phyloP scores from a whole-genome alignment of 2,113 vertebrate genomes.

The Atrichornis clamosus region DNA sequence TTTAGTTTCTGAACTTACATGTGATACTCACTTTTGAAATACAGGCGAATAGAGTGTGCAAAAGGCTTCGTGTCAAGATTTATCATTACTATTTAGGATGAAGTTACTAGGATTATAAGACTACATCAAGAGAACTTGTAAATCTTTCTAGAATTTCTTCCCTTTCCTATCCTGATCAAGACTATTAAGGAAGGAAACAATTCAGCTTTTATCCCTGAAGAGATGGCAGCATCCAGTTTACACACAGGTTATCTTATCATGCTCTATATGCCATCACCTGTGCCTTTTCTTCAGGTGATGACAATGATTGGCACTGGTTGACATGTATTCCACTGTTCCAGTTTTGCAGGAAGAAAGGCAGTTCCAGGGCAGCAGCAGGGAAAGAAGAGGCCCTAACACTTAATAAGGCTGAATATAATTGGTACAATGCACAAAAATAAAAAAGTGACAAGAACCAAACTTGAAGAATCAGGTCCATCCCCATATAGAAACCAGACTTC shows the following conservation, averaged over 20 bases:
- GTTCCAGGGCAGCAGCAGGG: not conserved
- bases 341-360: not conserved
- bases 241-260: not conserved
- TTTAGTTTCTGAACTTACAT: not conserved
- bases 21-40: not conserved
- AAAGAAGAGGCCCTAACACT: not conserved
- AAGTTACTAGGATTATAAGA: not conserved
- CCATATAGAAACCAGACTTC: not conserved
- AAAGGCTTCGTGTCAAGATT: not conserved
- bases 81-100: not conserved
- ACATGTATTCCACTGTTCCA: not conserved
- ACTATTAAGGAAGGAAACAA: not conserved
- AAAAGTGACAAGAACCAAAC: not conserved
- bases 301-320: not conserved
- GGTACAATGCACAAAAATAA: not conserved
- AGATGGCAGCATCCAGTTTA: not conserved
- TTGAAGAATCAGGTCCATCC: not conserved
- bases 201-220: not conserved
- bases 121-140: not conserved
- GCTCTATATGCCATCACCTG: not conserved
- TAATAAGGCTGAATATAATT: not conserved
- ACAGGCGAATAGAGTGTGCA: not conserved
- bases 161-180: not conserved
- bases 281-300: not conserved
- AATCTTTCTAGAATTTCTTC: not conserved